Evolutionary conservation across 2,888 invertebrate genomes (phyloP).

Genomic region (Yponomeuta evonymella): DNA sequence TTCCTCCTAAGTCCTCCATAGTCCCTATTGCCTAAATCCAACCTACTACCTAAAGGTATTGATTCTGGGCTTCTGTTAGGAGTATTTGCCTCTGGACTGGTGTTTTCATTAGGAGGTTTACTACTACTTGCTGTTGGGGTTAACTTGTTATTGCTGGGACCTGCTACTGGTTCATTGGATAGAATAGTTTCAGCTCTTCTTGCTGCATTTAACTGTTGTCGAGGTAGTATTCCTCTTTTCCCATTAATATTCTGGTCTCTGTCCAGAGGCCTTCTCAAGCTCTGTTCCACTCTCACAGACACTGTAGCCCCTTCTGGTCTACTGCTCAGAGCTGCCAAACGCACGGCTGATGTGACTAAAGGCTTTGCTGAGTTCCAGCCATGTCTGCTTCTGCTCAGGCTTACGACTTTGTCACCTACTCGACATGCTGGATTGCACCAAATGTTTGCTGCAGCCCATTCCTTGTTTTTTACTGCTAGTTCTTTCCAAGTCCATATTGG

Average conservation of each 20-base stretch:
- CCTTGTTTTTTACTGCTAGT: constrained; percentile 84
- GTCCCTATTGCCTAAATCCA: constrained; percentile 52
- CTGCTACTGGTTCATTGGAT: constrained; percentile 55
- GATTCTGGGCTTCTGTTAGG: constrained; percentile 41
- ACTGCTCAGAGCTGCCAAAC: constrained; percentile 48
- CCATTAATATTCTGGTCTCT: constrained; percentile 86
- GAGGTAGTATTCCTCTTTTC: constrained; percentile 75
- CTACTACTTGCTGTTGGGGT: constrained; percentile 22
- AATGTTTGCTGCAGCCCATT: constrained; percentile 89
- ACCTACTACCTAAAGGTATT: constrained; percentile 35
- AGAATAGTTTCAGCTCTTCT: constrained; percentile 38
- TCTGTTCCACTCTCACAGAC: constrained; percentile 66
- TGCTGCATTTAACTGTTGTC: constrained; percentile 41
- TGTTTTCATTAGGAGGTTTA: constrained; percentile 37
- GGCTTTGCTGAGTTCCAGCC: constrained; percentile 71
- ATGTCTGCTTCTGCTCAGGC: constrained; percentile 79
- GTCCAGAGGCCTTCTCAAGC: constrained; percentile 71
- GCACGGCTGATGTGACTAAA: constrained; percentile 73
- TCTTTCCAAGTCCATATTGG: constrained; percentile 85
- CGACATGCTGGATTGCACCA: constrained; percentile 96
- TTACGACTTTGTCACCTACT: constrained; percentile 85
- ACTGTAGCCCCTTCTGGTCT: constrained; percentile 65
- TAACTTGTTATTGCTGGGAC: constrained; percentile 56
- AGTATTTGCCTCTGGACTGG: constrained; percentile 31
- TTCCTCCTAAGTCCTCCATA: constrained; percentile 49